These are phyloP conservation scores for Xestia xanthographa DNA, from an alignment of 2,888 invertebrate genomes.

Conservation along the genomic window DNA sequence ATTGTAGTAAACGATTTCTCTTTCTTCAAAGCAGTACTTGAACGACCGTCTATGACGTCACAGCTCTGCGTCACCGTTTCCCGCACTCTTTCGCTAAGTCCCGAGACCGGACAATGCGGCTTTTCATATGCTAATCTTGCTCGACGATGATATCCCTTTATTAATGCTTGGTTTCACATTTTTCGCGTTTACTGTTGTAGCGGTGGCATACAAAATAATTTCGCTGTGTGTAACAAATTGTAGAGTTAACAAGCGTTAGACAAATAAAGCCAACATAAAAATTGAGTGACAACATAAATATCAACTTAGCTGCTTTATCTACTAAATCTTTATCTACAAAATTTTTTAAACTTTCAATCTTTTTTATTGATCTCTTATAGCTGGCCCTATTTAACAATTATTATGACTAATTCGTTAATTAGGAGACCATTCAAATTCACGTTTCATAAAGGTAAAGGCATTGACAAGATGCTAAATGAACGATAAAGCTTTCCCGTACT, in stretches of 20 bases:
- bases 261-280: not conserved
- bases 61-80: slow-evolving; percentile 38
- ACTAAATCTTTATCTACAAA: too few species aligned
- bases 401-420: not conserved
- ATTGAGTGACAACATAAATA: not conserved
- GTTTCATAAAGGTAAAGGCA: not conserved
- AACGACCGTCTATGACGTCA: slow-evolving; percentile 34
- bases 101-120: slow-evolving; percentile 31
- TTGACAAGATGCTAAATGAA: not conserved
- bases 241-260: not conserved
- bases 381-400: not conserved
- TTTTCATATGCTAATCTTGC: slow-evolving; percentile 65
- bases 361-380: not conserved
- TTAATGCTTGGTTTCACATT: slow-evolving; percentile 4
- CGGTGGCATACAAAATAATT: not conserved
- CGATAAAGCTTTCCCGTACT: not conserved
- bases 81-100: slow-evolving; percentile 34
- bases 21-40: slow-evolving; percentile 14
- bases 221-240: not conserved
- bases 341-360: not conserved
- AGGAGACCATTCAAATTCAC: not conserved
- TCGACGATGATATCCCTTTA: slow-evolving; percentile 15
- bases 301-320: too few species aligned
- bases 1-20: not conserved
- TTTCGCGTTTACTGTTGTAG: not conserved